Evolutionary conservation across 2,797 vertebrate genomes (phyloP), one percentile per base, ranked within the genome.

Genomic region (Anolis apletophallus): DNA sequence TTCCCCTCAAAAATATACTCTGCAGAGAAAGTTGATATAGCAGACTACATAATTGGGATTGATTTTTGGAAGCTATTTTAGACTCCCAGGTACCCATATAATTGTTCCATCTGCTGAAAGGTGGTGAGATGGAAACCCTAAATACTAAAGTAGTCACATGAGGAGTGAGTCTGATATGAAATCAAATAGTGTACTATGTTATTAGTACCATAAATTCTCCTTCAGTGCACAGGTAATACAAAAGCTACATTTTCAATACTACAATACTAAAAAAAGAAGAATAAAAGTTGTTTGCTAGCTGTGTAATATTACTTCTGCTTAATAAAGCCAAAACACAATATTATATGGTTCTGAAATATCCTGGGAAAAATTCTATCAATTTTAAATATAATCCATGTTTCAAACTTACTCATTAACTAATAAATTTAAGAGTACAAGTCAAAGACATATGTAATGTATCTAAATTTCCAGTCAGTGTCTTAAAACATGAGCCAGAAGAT

Each of bases 21-120:
- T 85, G 54, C 72, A 86, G 83, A 29, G 13, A 81, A 54, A 86
- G 14, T 14, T 90, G 84, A 86, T 14, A 91, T 79, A 82, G 89
- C 87, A 90, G 40, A 1, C 32, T 79, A 87, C 82, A 84, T 91
- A 86, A 26, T 3, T 26, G 79, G 34, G 23, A 84, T 88, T 84
- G 59, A 81, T 84, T 76, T 19, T 67, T 78, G 40, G 64, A 61
- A 81, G 82, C 69, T 83, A 34, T 8, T 92, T 34, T 87, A 40
- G 34, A 36, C 57, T 91, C 2, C 69, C 57, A 52, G 55, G 83
- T 32, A 67, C 40, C 40, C 8, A 80, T 57, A 77, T 29, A 1
- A 87, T 4, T 69, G 3, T 71, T 91, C 85, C 69, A 8, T 46
- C 57, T 84, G 80, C 46, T 50, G 75, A 19, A 17, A 17, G 79